phyloP scores from a whole-genome alignment of 2,888 invertebrate genomes.

The Himalopsyche tibetana region DNA sequence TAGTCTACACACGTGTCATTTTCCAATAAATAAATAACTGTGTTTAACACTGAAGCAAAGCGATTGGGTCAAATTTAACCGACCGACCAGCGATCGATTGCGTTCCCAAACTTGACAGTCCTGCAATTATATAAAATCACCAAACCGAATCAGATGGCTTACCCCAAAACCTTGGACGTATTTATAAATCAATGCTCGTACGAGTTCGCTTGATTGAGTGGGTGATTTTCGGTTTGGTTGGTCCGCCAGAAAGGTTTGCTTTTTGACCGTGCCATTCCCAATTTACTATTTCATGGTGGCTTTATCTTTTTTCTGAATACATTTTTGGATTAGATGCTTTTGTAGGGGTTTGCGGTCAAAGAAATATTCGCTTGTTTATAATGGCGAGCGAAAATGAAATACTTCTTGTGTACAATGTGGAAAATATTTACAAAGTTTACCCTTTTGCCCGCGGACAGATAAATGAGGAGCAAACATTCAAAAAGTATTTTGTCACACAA shows the following conservation, averaged over 20 bases:
- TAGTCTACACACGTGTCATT: too few relatives aligned
- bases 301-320: conserved; percentile 16
- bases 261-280: not conserved
- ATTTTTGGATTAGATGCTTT: conserved; percentile 9
- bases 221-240: conserved; percentile 8
- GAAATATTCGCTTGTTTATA: not conserved
- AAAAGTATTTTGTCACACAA: too few relatives aligned
- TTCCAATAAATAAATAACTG: too few relatives aligned
- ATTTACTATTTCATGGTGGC: conserved; percentile 10
- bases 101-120: not conserved
- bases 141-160: conserved; percentile 29
- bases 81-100: not conserved
- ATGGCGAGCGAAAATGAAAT: not conserved
- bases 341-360: not conserved
- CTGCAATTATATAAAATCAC: not conserved
- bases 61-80: too few relatives aligned
- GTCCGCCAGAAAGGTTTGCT: conserved; percentile 6
- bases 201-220: conserved; percentile 20
- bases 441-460: too few relatives aligned
- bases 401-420: not conserved
- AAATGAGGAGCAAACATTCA: too few relatives aligned
- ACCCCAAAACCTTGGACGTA: not conserved
- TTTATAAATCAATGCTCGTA: conserved; percentile 30
- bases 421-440: too few relatives aligned
- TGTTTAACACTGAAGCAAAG: too few relatives aligned